Evolutionary conservation across 2,113 vertebrate species (phyloP), one percentile per base, ranked within the genome.

Genomic region (Halichoerus grypus): DNA sequence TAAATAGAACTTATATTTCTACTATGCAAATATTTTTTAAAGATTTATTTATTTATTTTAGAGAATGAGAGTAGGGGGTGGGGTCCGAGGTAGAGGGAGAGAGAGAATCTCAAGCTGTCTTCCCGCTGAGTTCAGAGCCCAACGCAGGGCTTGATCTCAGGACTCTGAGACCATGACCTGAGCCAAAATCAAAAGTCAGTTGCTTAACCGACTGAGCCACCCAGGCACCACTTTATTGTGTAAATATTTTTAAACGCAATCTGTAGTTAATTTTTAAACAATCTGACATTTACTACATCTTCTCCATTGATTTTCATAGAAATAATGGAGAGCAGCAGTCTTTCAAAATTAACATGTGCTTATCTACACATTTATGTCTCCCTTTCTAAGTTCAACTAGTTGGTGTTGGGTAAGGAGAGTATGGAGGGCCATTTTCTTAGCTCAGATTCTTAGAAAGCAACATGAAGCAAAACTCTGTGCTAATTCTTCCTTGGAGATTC

Each of bases 281-380:
- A 74, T 74, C 28, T 94, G 12, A 39, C 36, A 65, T 88, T 55
- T 80, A 57, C 12, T 92, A 85, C 9, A 76, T 81, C 65, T 21
- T 57, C 46, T 72, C 42, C 86, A 76, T 79, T 79, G 80, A 67
- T 80, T 74, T 90, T 94, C 63, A 74, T 24, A 85, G 55, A 96
- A 80, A 80, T 46, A 86, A 46, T 46, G 31, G 26, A 77, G 31
- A 88, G 46, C 74, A 74, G 26, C 26, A 31, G 2, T 72, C 61
- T 88, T 95, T 96, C 77, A 88, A 95, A 95, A 79, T 13, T 67
- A 59, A 84, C 18, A 83, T 79, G 61, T 74, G 90, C 18, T 93
- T 80, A 81, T 13, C 88, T 97, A 92, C 28, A 46, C 65, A 39
- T 65, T 67, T 91, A 65, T 63, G 5, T 93, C 88, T 76, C n/a